Evolutionary conservation across 2,113 vertebrate species (phyloP).

Genomic region (Thinocorus orbignyianus): DNA sequence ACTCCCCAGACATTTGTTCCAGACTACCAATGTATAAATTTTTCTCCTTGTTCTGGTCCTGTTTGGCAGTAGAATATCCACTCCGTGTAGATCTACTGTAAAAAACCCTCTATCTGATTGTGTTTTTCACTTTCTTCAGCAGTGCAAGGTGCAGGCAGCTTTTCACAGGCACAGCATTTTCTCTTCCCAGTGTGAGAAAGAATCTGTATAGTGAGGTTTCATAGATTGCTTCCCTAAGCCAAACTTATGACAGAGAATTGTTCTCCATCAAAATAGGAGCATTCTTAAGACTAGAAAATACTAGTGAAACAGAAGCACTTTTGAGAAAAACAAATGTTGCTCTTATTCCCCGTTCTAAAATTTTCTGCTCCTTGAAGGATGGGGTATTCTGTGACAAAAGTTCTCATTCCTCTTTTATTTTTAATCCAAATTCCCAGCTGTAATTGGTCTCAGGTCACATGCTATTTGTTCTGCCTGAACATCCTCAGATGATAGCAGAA

Average conservation of each 20-base stretch:
- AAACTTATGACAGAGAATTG: background rate
- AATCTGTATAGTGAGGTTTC: background rate
- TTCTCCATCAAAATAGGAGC: background rate
- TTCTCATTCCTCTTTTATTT: slow-evolving; percentile 46
- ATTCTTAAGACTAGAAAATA: background rate
- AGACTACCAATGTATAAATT: background rate
- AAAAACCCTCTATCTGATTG: background rate
- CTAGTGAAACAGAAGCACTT: slow-evolving; percentile 2
- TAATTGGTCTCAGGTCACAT: slow-evolving; percentile 1
- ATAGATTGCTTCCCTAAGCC: background rate
- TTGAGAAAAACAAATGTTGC: slow-evolving; percentile 4
- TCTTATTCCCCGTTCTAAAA: background rate
- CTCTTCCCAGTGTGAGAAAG: background rate
- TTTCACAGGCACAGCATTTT: background rate
- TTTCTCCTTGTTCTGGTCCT: background rate
- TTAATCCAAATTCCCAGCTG: slow-evolving; percentile 20
- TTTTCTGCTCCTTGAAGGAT: background rate
- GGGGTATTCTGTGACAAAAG: slow-evolving; percentile 3
- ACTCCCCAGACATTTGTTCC: background rate
- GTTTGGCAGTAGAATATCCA: background rate
- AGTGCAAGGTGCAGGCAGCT: background rate
- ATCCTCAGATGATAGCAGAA: slow-evolving; percentile 1
- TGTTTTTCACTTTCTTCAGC: background rate
- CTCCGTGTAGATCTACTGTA: accelerated
- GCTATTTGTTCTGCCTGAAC: background rate